These are phyloP conservation scores for Andrena fulva DNA, from an alignment of 2,888 invertebrate genomes.

Conservation along the genomic window DNA sequence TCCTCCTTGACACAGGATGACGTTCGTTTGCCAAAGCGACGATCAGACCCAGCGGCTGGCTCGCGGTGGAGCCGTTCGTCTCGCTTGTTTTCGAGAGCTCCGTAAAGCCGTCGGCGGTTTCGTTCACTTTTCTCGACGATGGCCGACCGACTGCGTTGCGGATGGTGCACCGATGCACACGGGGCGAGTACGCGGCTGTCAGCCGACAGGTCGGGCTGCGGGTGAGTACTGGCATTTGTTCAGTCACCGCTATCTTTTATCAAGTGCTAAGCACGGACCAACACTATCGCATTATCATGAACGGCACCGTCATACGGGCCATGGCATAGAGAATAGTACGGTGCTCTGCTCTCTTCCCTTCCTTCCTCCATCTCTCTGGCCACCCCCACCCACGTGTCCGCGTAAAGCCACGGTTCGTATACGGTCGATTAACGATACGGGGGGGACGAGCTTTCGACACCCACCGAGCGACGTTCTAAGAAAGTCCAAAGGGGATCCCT, in stretches of 20 bases:
- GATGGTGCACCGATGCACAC: conserved; percentile 40
- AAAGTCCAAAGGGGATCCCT: conserved; percentile 33
- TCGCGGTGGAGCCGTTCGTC: neutral
- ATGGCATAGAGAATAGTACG: conserved; percentile 66
- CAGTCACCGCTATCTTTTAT: conserved; percentile 84
- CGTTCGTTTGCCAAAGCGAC: neutral
- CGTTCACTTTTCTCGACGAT: conserved; percentile 18
- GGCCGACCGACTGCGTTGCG: neutral
- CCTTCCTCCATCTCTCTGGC: conserved; percentile 54
- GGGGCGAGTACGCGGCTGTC: conserved; percentile 59
- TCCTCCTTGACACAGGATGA: neutral
- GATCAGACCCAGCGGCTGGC: neutral
- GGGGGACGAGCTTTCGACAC: conserved; percentile 51
- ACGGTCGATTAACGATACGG: conserved; percentile 50
- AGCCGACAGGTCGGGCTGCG: conserved; percentile 72
- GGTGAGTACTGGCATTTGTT: conserved; percentile 79
- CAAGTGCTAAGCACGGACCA: conserved; percentile 82
- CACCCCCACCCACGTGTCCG: conserved; percentile 54
- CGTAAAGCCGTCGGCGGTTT: neutral
- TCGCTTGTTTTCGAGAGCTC: neutral
- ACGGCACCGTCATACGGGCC: conserved; percentile 74
- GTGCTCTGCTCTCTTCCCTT: conserved; percentile 62
- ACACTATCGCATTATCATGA: conserved; percentile 81
- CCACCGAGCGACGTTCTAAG: conserved; percentile 38
- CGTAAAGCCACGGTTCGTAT: conserved; percentile 41